Evolutionary conservation across 2,888 invertebrate genomes (phyloP), one percentile per base, ranked within the genome.

Genomic region (Augiades crinisus): DNA sequence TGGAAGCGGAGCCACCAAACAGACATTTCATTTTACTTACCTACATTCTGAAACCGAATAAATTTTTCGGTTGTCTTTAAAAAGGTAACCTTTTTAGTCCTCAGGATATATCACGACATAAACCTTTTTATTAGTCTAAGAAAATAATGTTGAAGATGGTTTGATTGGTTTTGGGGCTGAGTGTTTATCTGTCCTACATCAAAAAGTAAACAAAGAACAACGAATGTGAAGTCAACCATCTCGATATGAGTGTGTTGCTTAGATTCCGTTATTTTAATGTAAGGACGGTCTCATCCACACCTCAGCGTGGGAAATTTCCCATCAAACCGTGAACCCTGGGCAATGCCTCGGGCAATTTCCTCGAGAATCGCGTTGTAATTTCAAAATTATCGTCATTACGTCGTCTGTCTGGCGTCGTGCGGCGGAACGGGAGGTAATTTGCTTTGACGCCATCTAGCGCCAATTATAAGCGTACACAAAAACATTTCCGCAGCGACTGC

Each of bases 251-350:
- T 31, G 0, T 12, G 16, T 21, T 49, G 40, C 22, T 1, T 13
- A 16, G 43, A 47, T 61, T 55, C 64, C 62, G 63, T 63, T 63
- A 57, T 24, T 38, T 45, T 52, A 37, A 47, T 53, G 40, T 46
- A 53, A 54, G 17, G 33, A 33, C n/a, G 22, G 31, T 40, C 44
- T 51, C 37, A 30, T 37, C 31, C 31, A 47, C 50, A 47, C 53
- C 16, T 45, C 12, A 16, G 41, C 60, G 61, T 68, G 67, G 59
- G 68, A 68, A 60, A 54, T 60, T 64, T 66, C 64, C 59, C 62
- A 65, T 58, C 56, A 56, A 55, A 47, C 56, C 53, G 57, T 56
- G 57, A 64, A 56, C 60, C 49, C 56, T 37, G 50, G 52, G 47
- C 55, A 50, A 53, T 57, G 54, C 47, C 41, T 55, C 51, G 43